Base-by-base conservation (phyloP, 2,113 vertebrate genomes). In the Peromyscus californicus region DNA sequence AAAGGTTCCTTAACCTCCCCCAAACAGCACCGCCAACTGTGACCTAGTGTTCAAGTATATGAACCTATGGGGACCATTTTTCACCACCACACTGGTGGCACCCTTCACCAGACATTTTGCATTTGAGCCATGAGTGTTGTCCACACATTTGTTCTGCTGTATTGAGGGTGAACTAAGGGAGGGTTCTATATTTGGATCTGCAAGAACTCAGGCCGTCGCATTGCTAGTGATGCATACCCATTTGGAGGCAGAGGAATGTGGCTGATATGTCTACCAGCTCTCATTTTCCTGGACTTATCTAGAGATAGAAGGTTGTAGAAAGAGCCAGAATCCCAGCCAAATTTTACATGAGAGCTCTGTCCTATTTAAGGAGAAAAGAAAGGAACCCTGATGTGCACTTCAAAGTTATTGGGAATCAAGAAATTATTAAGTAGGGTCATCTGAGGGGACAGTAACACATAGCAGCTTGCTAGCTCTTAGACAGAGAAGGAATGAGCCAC, bases 281-380 rank as follows among this genome's bases (percentile, higher is more conserved):
- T 26, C 39, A 4, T 51, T 94, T 82, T 89, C 78, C 75, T 82
- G 8, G 31, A 89, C 57, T 63, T 57, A 22, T 22, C 67, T 48
- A 42, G 54, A 97, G 85, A 31, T 39, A 24, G 42, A 78, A 91
- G 13, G 26, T 75, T 88, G 24, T 93, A 33, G 76, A 89, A 74
- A 63, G 57, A 67, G 85, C 79, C 65, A 45, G 63, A 91, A 22
- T 79, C 45, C 17, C 74, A 57, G 72, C 12, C 83, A 69, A 94
- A 67, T 84, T 96, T 93, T 69, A 42, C 33, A 65, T 1, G 36
- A 78, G 94, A 92, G 29, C 9, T 86, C 80, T 78, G 48, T 93
- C 11, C n/a, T 57, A 16, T 26, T 2, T 61, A 89, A 91, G 7
- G 16, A 1, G 5, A 13, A 80, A 59, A 76, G 7, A 45, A 79